Evolutionary conservation across 2,797 vertebrate genomes (phyloP).

Genomic region (Carduelis carduelis): DNA sequence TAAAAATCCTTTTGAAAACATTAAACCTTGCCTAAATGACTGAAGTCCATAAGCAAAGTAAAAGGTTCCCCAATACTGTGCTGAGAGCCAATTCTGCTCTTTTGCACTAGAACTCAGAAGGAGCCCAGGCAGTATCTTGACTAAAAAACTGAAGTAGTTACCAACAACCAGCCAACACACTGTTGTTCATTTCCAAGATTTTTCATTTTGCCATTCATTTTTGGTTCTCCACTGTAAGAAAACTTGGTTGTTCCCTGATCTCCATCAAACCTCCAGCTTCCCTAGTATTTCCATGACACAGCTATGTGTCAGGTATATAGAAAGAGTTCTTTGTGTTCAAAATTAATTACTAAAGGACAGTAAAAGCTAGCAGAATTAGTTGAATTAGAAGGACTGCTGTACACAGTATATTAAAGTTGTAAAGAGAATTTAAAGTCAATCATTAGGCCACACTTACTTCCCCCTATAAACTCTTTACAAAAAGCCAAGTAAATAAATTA

Average conservation of each 20-base stretch:
- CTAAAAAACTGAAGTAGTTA: neutral
- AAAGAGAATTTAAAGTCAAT: neutral
- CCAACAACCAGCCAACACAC: neutral
- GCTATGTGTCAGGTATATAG: neutral
- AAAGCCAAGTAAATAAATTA: neutral
- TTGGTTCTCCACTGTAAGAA: neutral
- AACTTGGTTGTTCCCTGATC: neutral
- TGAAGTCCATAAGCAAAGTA: neutral
- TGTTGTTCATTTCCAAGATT: neutral
- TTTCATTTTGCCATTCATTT: neutral
- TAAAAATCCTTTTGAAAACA: neutral
- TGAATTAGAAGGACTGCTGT: neutral
- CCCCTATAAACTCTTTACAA: neutral
- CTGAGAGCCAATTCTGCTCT: neutral
- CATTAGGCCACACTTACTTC: neutral
- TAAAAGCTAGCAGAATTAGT: neutral
- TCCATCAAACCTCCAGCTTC: neutral
- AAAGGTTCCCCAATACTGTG: neutral
- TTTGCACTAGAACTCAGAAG: neutral
- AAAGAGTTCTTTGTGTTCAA: neutral
- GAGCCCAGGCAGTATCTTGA: neutral
- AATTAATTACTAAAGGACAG: neutral
- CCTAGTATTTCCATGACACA: neutral
- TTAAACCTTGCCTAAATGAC: neutral
- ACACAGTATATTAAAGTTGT: neutral